phyloP scores from a whole-genome alignment of 1,140 invertebrate species.

The Hypsibius dujardini region DNA sequence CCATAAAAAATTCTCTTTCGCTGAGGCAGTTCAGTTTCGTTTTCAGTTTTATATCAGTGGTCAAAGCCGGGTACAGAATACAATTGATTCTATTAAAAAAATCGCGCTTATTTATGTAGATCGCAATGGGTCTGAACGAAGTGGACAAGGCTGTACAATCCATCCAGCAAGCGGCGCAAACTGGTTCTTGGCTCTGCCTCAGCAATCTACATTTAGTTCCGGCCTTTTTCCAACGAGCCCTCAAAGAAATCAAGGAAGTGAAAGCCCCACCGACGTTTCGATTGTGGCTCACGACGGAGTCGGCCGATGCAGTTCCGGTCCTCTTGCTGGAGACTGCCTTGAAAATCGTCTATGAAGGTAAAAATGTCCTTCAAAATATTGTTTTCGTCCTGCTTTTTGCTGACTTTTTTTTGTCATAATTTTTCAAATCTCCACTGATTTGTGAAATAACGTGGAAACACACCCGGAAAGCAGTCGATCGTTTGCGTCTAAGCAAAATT shows the following conservation, averaged over 20 bases:
- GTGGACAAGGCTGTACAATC: conserved; percentile 42
- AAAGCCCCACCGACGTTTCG: conserved; percentile 46
- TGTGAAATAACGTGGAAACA: background rate
- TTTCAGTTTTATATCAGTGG: background rate
- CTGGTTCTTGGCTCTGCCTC: conserved; percentile 55
- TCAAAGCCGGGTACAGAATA: conserved; percentile 17
- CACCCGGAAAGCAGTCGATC: background rate
- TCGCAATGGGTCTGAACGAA: conserved; percentile 56
- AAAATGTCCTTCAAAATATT: conserved; percentile 20
- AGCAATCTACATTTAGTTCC: conserved; percentile 75
- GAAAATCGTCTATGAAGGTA: conserved; percentile 67
- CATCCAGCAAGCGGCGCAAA: conserved; percentile 38
- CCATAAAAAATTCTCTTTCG: conserved; percentile 24
- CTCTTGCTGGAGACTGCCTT: conserved; percentile 47
- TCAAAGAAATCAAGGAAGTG: conserved; percentile 42
- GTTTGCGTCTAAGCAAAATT: too few relatives aligned
- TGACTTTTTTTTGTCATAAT: background rate
- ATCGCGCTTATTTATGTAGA: conserved; percentile 30
- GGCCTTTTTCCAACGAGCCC: conserved; percentile 44
- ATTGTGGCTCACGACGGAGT: conserved; percentile 58
- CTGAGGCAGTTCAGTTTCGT: background rate
- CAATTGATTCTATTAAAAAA: background rate
- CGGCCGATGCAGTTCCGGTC: conserved; percentile 45
- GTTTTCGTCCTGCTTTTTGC: too few relatives aligned
- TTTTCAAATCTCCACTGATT: background rate